phyloP scores from a whole-genome alignment of 35 echinoderm and acorn worm genomes.

The Heliocidaris erythrogramma region DNA sequence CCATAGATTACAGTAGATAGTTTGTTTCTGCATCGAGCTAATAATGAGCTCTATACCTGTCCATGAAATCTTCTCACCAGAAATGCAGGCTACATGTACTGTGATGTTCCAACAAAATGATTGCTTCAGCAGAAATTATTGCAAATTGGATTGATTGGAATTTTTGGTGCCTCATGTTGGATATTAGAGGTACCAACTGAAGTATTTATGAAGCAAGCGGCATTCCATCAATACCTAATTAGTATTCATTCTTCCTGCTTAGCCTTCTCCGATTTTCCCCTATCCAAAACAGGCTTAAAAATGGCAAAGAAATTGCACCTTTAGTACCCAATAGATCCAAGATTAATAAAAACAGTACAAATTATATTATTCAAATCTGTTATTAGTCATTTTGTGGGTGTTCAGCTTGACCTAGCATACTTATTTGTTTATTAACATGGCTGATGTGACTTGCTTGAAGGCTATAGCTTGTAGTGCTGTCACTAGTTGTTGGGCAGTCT shows the following conservation, averaged over 20 bases:
- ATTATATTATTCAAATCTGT: background rate
- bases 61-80: background rate
- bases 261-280: background rate
- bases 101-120: background rate
- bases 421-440: background rate
- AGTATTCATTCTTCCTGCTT: background rate
- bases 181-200: background rate
- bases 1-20: too few relatives aligned
- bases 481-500: background rate
- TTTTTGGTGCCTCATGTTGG: background rate
- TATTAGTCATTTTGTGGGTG: background rate
- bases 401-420: background rate
- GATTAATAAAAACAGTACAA: background rate
- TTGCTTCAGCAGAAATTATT: background rate
- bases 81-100: background rate
- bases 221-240: slow-evolving; percentile 7
- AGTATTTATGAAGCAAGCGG: slow-evolving; percentile 16
- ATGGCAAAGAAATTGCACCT: background rate
- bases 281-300: background rate
- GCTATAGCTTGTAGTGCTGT: background rate
- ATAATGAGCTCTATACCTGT: background rate
- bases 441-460: background rate
- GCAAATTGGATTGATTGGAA: background rate
- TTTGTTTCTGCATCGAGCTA: background rate
- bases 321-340: background rate